Base-by-base conservation (phyloP, 2,888 invertebrate species). In the Drosophila heteroneura region DNA sequence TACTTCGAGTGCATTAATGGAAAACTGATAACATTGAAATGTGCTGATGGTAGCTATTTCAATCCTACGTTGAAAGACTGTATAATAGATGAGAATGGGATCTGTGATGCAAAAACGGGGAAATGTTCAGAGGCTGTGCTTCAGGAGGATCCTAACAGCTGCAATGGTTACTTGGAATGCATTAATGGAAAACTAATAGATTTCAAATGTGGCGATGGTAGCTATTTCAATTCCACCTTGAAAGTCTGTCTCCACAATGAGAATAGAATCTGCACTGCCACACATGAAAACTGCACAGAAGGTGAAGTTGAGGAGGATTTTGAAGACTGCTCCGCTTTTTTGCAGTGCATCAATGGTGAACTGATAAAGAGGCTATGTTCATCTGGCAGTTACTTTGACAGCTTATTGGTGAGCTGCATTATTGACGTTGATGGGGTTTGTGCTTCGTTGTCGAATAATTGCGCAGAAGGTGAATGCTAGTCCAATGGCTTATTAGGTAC, bases 261-360 rank as follows among this genome's bases (percentile, higher is more conserved):
- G 14, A 26, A 53, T 16, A 47, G 59, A 26, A 16, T 65, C n/a
- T 51, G 78, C 10, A 1, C 16, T 1, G 0, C 10, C 0, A 32
- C 19, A 47, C 28, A 47, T 6, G 26, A 22, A 9, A 44, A 72
- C n/a, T 69, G 69, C 9, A 5, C 10, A 0, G 65, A 59, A 1
- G 58, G 47, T 12, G 47, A 62, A 2, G 3, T 71, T 3, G 14
- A 54, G 7, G 28, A 22, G 41, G 60, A 70, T 49, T 63, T 58
- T 30, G 9, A 35, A 7, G 54, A 70, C 10, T 32, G 37, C 10
- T 33, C 49, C 28, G 58, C 58, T 4, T 79, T 62, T 41, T 53
- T 72, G 28, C 19, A 68, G 12, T 81, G 81, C 1, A 9, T 65
- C 5, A 39, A 80, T 30, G 76, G 76, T 3, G 44, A 68, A 28